A percentile compares a stretch with the other conserved stretches of the same genome.
These are phyloP conservation scores for Vollenhovia emeryi DNA, from an alignment of 1,140 invertebrate genomes.

Conservation along the genomic window DNA sequence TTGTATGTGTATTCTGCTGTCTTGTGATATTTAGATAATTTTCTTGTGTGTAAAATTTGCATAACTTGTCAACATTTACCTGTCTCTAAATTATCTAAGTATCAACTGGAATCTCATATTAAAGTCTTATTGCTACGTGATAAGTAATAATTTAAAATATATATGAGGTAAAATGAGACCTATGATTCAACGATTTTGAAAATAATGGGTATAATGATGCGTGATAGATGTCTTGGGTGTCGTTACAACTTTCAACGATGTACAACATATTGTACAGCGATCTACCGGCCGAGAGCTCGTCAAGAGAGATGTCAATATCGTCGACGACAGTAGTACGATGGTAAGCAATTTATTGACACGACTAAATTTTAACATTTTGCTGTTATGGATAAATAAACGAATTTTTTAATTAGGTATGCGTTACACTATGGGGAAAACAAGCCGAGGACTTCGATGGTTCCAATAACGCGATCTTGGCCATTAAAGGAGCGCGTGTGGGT, in stretches of 20 bases:
- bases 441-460: slow-evolving; percentile 94
- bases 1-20: not conserved
- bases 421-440: slow-evolving; percentile 92
- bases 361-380: slow-evolving; percentile 1
- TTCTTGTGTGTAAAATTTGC: not conserved
- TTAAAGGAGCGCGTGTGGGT: slow-evolving; percentile 91
- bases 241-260: slow-evolving; percentile 91
- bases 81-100: too few relatives aligned
- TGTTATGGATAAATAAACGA: slow-evolving; percentile 16
- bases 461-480: slow-evolving; percentile 92
- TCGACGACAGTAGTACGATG: slow-evolving; percentile 93
- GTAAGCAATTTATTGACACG: slow-evolving; percentile 85
- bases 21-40: too few relatives aligned
- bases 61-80: not conserved
- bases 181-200: too few relatives aligned
- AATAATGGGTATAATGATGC: too few relatives aligned
- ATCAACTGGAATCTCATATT: too few relatives aligned
- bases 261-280: slow-evolving; percentile 90
- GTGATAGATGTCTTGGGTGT: slow-evolving; percentile 97
- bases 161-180: too few relatives aligned
- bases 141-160: too few relatives aligned
- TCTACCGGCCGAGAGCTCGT: slow-evolving; percentile 93
- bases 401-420: slow-evolving; percentile 84
- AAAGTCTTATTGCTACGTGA: too few relatives aligned
- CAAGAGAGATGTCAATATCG: slow-evolving; percentile 95